Conservation (phyloP, 2,888 invertebrate species). For the Synergus umbraculus region DNA sequence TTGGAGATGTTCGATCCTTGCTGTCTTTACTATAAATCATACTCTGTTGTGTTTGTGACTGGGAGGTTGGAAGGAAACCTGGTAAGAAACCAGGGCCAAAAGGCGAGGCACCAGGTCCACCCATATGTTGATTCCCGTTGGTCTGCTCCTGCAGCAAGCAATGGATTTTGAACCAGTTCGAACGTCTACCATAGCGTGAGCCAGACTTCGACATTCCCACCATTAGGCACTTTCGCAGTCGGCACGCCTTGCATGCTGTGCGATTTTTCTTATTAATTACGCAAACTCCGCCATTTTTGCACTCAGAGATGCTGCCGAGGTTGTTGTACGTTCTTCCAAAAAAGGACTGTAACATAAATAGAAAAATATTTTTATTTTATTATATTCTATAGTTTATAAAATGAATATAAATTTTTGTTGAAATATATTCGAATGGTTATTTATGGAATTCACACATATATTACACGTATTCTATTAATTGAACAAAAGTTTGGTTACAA, state of each 20-base stretch:
- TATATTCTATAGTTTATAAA: constrained; percentile 8
- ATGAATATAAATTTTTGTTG: constrained; percentile 39
- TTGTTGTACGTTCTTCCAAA: constrained; percentile 96
- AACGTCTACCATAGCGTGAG: constrained; percentile 91
- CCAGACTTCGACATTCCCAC: constrained; percentile 96
- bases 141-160: constrained; percentile 89
- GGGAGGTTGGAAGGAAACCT: constrained; percentile 64
- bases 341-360: constrained; percentile 84
- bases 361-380: constrained; percentile 9
- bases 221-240: constrained; percentile 89
- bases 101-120: constrained; percentile 57
- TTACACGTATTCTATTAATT: no score
- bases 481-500: no score
- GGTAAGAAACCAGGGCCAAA: constrained; percentile 68
- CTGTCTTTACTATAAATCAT: constrained; percentile 61
- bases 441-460: no score
- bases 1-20: constrained; percentile 68
- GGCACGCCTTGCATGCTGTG: constrained; percentile 94
- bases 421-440: no score
- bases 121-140: constrained; percentile 61
- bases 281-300: constrained; percentile 94
- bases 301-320: constrained; percentile 92
- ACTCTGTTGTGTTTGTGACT: constrained; percentile 60
- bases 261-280: constrained; percentile 95
- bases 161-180: constrained; percentile 97